These are phyloP conservation scores for Drosophila oshimai DNA, from an alignment of 1,140 invertebrate species.

Conservation along the genomic window DNA sequence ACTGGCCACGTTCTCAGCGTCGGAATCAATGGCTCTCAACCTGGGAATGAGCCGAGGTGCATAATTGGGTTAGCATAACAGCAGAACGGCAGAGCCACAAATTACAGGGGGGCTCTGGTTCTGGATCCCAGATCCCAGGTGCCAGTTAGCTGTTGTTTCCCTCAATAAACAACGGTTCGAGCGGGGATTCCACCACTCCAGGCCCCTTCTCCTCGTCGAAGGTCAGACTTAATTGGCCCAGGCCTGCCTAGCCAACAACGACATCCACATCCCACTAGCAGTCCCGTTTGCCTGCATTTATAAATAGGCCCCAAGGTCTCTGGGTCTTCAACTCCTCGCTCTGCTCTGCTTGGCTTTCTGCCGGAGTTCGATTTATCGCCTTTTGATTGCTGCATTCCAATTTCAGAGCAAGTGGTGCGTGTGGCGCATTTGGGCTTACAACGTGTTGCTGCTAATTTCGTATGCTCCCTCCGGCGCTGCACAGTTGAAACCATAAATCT, in stretches of 20 bases:
- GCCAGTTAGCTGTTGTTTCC: conserved; percentile 41
- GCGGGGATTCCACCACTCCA: no score
- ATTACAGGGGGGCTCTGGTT: conserved; percentile 8
- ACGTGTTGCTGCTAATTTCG: conserved; percentile 43
- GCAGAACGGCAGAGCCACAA: conserved; percentile 5
- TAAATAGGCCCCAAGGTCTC: conserved; percentile 76
- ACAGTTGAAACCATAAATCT: conserved; percentile 67
- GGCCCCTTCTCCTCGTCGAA: conserved; percentile 48
- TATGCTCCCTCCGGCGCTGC: conserved; percentile 36
- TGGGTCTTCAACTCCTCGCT: neutral
- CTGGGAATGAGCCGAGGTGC: conserved; percentile 30
- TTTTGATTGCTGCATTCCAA: conserved; percentile 70
- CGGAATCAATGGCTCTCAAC: conserved; percentile 16
- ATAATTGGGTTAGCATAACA: conserved; percentile 48
- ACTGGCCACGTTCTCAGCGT: conserved; percentile 45
- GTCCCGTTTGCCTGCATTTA: conserved; percentile 56
- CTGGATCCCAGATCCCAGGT: no score
- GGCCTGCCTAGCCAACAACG: conserved; percentile 42
- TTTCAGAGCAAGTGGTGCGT: conserved; percentile 31
- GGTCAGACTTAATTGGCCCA: conserved; percentile 54
- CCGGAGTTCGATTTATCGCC: conserved; percentile 59
- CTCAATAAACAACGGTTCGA: conserved; percentile 61
- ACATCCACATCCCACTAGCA: conserved; percentile 43
- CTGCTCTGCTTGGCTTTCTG: neutral
- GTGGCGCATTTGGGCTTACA: conserved; percentile 44